Evolutionary conservation across 1,140 invertebrate species (phyloP), one percentile per base, ranked within the genome.

Genomic region (Drosophila guanche): DNA sequence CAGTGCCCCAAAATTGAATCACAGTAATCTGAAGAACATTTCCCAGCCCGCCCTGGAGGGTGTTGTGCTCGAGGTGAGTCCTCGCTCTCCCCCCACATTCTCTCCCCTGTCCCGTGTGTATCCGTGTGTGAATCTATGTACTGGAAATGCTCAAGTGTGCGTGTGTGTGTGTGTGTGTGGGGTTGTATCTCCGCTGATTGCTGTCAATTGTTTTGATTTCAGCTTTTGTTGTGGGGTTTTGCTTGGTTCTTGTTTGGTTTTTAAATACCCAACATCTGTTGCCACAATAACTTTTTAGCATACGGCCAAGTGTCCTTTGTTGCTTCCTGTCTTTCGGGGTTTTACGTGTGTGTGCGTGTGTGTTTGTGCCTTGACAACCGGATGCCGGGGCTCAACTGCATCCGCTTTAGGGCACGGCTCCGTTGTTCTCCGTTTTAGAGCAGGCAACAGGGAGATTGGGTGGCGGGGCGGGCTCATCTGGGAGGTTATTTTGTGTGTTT

Each of bases 1-100:
- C 81, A 94, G 93, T 89, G 93, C 93, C n/a, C 93, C 93, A 53
- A 94, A 94, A 83, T 89, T 93, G 52, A 93, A 92, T 77, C 93
- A 93, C 85, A 91, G 92, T 48, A 94, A 93, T 79, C 81, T 90
- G 58, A 91, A 91, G 76, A 93, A 93, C 59, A 94, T 94, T 71
- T 94, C 93, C 1, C 93, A 94, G 65, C 93, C 93, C 25, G 92
- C 92, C 20, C 90, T 94, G 5, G 91, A 92, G 51, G 91, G 91
- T 45, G 83, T 92, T 27, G 90, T 92, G 23, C 77, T 92, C 43
- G 91, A 92, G 84, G 92, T 92, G 70, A 92, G 91, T 90, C 25
- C 47, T 41, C 33, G 33, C 33, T 37, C 33, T 27, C 14, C 14
- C 42, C 42, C n/a, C 23, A 29, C 20, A 33, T 33, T 20, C n/a